Base-by-base conservation (phyloP, 2,888 invertebrate species). In the Tromatobia lineatoria region DNA sequence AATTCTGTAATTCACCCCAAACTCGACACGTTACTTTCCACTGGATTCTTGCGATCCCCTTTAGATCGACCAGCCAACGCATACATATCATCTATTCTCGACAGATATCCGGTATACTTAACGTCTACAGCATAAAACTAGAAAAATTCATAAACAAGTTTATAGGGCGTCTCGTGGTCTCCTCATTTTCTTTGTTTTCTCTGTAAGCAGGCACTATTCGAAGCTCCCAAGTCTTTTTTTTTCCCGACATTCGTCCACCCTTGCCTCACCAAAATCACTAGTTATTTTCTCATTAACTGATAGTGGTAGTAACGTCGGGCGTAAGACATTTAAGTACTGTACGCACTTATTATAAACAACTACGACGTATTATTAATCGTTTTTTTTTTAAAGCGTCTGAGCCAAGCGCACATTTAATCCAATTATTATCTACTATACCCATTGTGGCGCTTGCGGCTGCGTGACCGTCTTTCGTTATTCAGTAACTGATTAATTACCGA, bases 151-250 rank as follows among this genome's bases (percentile, higher is more conserved):
- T 85, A 85, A 57, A 79, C 74, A 67, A 82, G 70, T 78, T 78
- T 52, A 29, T 29, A 84, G 73, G 76, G 80, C 38, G 23, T 69
- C 64, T 74, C 78, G 47, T 61, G 25, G 52, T 23, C 47, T 71
- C 57, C 70, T 57, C 25, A 42, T 67, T 25, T 64, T 64, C 25
- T 42, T 54, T 47, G 59, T 59, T 50, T 64, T 79, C 45, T 88
- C 82, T 87, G 90, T 89, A 93, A 93, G 92, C 92, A 93, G 93
- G 93, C 93, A 93, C 93, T 93, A 93, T 92, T 93, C 91, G 90
- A 93, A 93, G 92, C 93, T 93, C 91, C 91, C 91, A 88, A 67
- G 88, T 89, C 86, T 90, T 83, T 85, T 79, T 90, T 83, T 85
- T 79, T 82, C 73, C 83, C 71, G 82, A 71, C 82, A 79, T 15